Base-by-base conservation (phyloP, 1,140 invertebrate species). In the Anadara kagoshimensis region DNA sequence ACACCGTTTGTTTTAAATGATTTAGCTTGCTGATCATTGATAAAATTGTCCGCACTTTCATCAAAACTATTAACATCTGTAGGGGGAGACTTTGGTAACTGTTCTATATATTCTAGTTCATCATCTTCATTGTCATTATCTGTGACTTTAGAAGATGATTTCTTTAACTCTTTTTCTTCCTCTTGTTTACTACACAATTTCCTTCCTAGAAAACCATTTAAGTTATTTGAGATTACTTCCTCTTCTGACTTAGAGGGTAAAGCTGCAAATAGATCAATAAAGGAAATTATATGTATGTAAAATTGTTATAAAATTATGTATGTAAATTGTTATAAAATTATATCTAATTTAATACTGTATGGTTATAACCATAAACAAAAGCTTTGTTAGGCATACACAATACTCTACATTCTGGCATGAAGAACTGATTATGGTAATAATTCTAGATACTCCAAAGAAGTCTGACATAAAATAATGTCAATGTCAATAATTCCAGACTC, bases 191-290 rank as follows among this genome's bases (percentile, higher is more conserved):
- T 44, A 81, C 78, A 44, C 85, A 83, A 84, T 36, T 36, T 36
- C 29, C 29, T 36, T 36, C 29, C 29, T 36, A 36, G 29, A 36
- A 36, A 36, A 36, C 29, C 29, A 36, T 36, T 36, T 36, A 36
- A 36, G 29, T 36, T 36, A 36, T 87, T 87, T 83, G 86, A 87
- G 84, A 87, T 88, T 83, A 82, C 85, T 78, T 87, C 87, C 83
- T 87, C 87, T 74, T 86, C 84, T 79, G 85, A 77, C 72, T 87
- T 87, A 51, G 81, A 78, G 61, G 84, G 79, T 83, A 88, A 84
- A 77, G 86, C 86, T 87, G 76, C 12, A 78, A 82, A 20, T 44
- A 45, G 8, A 75, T 18, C 58, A 65, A 70, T 49, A n/a, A 61
- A 20, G 20, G 0, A 5, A 1, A 51, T 22, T 8, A 51, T 51